These are phyloP conservation scores for Gryon sp. DNA, from an alignment of 1,140 invertebrate genomes.

Conservation along the genomic window DNA sequence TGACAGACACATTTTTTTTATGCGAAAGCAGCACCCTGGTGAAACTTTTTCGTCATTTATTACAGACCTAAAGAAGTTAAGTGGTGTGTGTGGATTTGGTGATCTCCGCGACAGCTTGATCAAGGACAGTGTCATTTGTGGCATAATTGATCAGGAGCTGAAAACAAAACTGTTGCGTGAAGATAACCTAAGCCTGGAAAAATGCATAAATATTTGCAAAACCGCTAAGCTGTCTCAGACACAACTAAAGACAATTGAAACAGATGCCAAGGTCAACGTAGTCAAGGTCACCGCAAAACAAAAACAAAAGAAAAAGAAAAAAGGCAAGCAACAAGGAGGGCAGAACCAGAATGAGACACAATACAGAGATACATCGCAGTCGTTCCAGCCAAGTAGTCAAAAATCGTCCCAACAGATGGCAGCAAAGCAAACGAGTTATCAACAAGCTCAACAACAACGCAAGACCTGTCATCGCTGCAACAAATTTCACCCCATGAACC, in stretches of 20 bases:
- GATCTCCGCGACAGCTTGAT: conserved; percentile 44
- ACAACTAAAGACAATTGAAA: conserved; percentile 42
- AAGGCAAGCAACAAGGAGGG: conserved; percentile 2
- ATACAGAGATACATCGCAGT: neutral
- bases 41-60: conserved; percentile 47
- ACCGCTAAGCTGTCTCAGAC: conserved; percentile 26
- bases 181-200: conserved; percentile 40
- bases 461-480: conserved; percentile 36
- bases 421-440: neutral
- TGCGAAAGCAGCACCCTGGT: conserved; percentile 23
- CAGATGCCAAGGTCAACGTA: conserved; percentile 9
- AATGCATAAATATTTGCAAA: conserved; percentile 49
- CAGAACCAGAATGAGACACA: neutral
- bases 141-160: conserved; percentile 36
- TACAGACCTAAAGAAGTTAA: conserved; percentile 55
- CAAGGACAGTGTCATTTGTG: conserved; percentile 53
- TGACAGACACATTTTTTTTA: conserved; percentile 56
- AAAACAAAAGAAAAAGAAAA: conserved; percentile 30
- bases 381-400: neutral
- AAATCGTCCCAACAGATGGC: neutral
- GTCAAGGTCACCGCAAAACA: conserved; percentile 17
- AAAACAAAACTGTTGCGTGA: conserved; percentile 48
- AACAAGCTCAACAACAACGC: conserved; percentile 1
- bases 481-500: conserved; percentile 16
- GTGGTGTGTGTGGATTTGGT: conserved; percentile 44